Evolutionary conservation across 1,140 invertebrate species (phyloP), one percentile per base, ranked within the genome.

Genomic region (Mesaphorura yosii): DNA sequence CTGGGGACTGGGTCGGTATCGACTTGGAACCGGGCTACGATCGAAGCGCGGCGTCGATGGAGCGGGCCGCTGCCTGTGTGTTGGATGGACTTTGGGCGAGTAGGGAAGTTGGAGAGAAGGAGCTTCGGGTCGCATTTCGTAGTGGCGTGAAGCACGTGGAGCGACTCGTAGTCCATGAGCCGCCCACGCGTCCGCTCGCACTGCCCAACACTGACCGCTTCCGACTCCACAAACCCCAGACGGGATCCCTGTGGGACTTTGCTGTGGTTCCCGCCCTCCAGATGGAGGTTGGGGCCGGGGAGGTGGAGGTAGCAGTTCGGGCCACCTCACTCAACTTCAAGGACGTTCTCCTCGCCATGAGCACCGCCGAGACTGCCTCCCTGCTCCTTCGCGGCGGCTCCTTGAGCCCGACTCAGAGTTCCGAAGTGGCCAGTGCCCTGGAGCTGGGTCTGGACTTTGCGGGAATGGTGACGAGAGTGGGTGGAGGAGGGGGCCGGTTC

Each of bases 371-470:
- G n/a, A 15, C 29, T 20, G 29, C 25, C 44, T 27, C 29, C 7
- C 44, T 27, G 10, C 23, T 26, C 15, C 7, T 27, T 26, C 44
- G 29, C 15, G 15, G 25, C 15, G 44, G 29, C 23, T 46, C 44
- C 5, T 48, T 46, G 6, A 17, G 17, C 7, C 7, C 10, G 4
- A 34, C 31, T 20, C 47, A 49, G 22, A n/a, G 25, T 22, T 19
- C 44, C 5, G 44, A 25, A 7, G 5, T 7, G 5, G 23, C 7
- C 15, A 46, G 19, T 7, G 20, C 25, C 34, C 12, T 37, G 23
- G 45, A 54, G 25, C 28, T 54, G 20, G 52, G 52, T 15, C 37
- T 44, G 15, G 52, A 54, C 37, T 46, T 48, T 27, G 27, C 52
- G 17, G 52, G 52, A 40, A 15, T 54, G 14, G 45, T 54, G 3